Evolutionary conservation across 2,888 invertebrate species (phyloP), one percentile per base, ranked within the genome.

Genomic region (Epistrophe eligans): DNA sequence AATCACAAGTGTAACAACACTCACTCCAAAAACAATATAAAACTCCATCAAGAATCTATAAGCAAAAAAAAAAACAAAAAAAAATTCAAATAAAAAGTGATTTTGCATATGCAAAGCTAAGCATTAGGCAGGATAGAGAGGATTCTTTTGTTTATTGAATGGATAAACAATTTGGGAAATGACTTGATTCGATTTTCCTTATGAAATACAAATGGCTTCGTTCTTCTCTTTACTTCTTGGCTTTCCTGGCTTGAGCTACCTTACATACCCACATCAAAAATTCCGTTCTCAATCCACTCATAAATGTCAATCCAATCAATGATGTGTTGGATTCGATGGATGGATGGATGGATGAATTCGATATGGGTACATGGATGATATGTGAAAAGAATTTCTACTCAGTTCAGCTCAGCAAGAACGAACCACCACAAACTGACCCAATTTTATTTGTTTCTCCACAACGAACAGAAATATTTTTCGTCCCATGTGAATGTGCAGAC

Each of bases 121-220:
- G 40, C 62, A 62, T 62, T 24, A 43, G 40, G 62, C 13, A 52
- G 13, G 52, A 55, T 15, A 8, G 4, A 28, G 40, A 62, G 8
- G 71, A 87, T 79, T 70, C 55, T 40, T 83, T 79, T 87, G 83
- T 79, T 87, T 87, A 76, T 87, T 79, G 74, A 67, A 79, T 72
- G 76, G 87, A 85, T 77, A 85, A 85, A 85, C 82, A 87, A 87
- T 83, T 87, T 87, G 71, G 71, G 43, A 79, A 87, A 87, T 79
- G 82, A 72, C 85, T 85, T 85, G 82, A 87, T 87, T 87, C 85
- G 85, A 82, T 82, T 82, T 71, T 76, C 70, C 67, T 73, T 32
- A 70, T 58, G 58, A 8, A 28, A 13, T 32, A 66, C 74, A 72
- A 84, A 79, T 72, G 74, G 71, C 70, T 79, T 74, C 73, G 60